Evolutionary conservation across 1,140 invertebrate species (phyloP), one percentile per base, ranked within the genome.

Genomic region (Ptiloglossa arizonensis): DNA sequence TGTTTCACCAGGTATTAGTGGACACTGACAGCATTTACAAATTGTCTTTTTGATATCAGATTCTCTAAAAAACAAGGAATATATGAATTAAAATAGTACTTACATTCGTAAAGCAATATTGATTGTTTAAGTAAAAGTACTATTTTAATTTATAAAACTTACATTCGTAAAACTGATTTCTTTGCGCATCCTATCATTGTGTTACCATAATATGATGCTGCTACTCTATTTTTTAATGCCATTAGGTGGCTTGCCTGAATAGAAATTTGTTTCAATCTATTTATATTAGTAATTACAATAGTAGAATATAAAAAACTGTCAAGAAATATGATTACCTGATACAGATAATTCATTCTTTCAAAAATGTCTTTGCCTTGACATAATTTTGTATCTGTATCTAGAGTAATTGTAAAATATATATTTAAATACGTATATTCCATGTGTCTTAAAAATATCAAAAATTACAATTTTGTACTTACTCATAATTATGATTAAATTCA

Each of bases 291-390:
- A 13, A 19, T 24, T 17, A 48, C 19, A n/a, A 70, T 19, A 74
- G 50, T 67, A 57, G 27, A 72, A 80, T 66, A 79, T 24, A 67
- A 54, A 62, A 46, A 57, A 29, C 29, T 44, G 35, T 62, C 15
- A 52, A 71, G 29, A 17, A 57, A 38, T 22, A 67, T 52, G 35
- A 66, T 52, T 87, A 92, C 91, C 81, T 92, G 91, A 79, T 91
- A 90, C n/a, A 92, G 82, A 70, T 84, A 93, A 83, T 93, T 93
- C 88, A 93, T 91, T 62, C 91, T 79, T 79, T 92, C 90, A 69
- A 93, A 91, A 67, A 91, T 73, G 64, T 92, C 90, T 72, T 92
- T 92, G 52, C 89, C 87, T 84, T 91, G 91, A 29, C 90, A 92
- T 54, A 82, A 27, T 79, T 88, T 91, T 13, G 62, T 79, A 27